Conservation (phyloP, 1,140 invertebrate genomes). For the Pseudomyrmex gracilis region DNA sequence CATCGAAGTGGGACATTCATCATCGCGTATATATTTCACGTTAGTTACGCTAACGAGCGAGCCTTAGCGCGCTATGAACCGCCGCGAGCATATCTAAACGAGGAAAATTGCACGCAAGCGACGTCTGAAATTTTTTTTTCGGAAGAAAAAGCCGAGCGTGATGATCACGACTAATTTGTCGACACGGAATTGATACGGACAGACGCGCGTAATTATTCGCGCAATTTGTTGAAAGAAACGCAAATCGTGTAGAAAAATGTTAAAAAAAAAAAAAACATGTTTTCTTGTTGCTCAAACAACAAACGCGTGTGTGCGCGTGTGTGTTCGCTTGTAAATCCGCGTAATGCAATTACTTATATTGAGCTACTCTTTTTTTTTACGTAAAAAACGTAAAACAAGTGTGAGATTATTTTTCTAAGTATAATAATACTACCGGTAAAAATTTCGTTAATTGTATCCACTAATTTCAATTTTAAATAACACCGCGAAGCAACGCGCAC, state of each 20-base stretch:
- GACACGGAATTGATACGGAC: background rate
- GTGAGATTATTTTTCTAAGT: background rate
- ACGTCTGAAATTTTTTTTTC: background rate
- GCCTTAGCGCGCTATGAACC: conserved; percentile 44
- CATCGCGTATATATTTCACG: conserved; percentile 69
- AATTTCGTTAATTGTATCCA: background rate
- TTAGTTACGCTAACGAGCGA: conserved; percentile 55
- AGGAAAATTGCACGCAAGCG: background rate
- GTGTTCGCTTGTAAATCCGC: background rate
- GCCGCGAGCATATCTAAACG: conserved; percentile 32
- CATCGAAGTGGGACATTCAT: conserved; percentile 60
- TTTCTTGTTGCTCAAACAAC: background rate
- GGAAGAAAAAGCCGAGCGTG: background rate
- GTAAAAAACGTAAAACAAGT: background rate
- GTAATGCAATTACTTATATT: background rate
- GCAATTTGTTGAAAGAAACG: background rate
- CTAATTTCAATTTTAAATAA: conserved; percentile 19
- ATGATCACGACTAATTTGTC: background rate
- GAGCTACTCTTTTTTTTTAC: background rate
- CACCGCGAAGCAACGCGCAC: background rate
- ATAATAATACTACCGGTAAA: background rate
- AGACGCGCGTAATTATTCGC: background rate
- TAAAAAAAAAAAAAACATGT: background rate
- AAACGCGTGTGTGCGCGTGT: no score
- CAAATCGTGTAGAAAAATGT: background rate